Conservation (phyloP, 2,797 vertebrate species). For the Hyperoplus immaculatus region DNA sequence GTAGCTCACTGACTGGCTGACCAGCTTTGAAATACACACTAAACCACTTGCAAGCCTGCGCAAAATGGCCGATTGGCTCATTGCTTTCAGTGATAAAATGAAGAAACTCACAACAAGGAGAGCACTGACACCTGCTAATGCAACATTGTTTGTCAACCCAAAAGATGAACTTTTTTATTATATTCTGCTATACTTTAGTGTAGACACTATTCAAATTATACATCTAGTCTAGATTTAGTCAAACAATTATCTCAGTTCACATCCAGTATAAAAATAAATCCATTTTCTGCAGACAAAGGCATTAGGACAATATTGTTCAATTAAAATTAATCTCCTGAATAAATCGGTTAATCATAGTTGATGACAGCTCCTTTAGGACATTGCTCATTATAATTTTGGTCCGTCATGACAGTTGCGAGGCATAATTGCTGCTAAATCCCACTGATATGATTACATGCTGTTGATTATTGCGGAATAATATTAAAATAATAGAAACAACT, state of each 20-base stretch:
- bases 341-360: slow-evolving; percentile 36
- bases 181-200: neutral
- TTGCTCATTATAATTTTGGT: slow-evolving; percentile 30
- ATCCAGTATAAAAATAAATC: neutral
- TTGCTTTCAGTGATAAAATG: slow-evolving; percentile 96
- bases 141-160: slow-evolving; percentile 86
- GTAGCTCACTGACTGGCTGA: slow-evolving; percentile 94
- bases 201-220: neutral
- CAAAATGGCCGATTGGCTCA: slow-evolving; percentile 95
- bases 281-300: slow-evolving; percentile 9
- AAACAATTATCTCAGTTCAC: slow-evolving; percentile 7
- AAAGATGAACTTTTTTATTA: slow-evolving; percentile 54
- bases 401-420: slow-evolving; percentile 7
- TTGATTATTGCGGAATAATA: slow-evolving; percentile 35
- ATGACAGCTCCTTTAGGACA: slow-evolving; percentile 27
- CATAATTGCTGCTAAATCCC: slow-evolving; percentile 35
- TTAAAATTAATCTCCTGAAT: slow-evolving; percentile 38
- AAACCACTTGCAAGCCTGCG: slow-evolving; percentile 89
- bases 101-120: slow-evolving; percentile 90
- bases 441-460: slow-evolving; percentile 44
- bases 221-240: neutral
- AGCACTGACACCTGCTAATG: slow-evolving; percentile 86
- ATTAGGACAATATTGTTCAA: slow-evolving; percentile 22
- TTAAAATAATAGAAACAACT: slow-evolving; percentile 33
- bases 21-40: slow-evolving; percentile 94